A percentile compares a stretch with the other conserved stretches of the same genome.
Conservation (phyloP, 2,888 invertebrate species). For the Cynaeus angustus region DNA sequence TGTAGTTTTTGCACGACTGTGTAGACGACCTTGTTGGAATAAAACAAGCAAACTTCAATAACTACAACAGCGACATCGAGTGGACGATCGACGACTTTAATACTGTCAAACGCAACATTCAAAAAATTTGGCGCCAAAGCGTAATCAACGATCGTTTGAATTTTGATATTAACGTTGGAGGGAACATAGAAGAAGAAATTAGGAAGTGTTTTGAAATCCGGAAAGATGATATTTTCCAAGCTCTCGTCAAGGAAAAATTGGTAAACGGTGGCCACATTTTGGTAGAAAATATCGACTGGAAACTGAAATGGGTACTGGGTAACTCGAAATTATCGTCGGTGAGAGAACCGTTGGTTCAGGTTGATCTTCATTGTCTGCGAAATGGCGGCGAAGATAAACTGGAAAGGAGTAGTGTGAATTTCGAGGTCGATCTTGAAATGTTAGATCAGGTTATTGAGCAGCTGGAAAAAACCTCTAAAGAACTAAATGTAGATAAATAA, state of each 20-base stretch:
- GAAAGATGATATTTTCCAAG: constrained; percentile 64
- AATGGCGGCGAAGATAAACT: constrained; percentile 45
- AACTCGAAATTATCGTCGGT: constrained; percentile 72
- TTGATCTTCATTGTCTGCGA: constrained; percentile 69
- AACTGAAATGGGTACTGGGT: constrained; percentile 74
- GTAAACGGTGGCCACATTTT: constrained; percentile 67
- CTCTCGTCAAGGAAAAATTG: constrained; percentile 61
- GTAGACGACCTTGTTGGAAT: constrained; percentile 65
- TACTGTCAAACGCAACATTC: constrained; percentile 61
- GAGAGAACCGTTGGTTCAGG: constrained; percentile 71
- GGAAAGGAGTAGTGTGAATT: constrained; percentile 60
- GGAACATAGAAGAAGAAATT: constrained; percentile 56
- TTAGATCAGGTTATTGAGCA: constrained; percentile 63
- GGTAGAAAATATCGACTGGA: constrained; percentile 73
- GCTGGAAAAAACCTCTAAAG: constrained; percentile 53
- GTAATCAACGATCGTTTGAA: constrained; percentile 58
- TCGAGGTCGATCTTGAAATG: constrained; percentile 67
- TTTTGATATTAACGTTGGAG: constrained; percentile 55
- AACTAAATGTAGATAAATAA: constrained; percentile 9
- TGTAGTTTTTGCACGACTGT: constrained; percentile 69
- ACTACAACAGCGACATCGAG: constrained; percentile 65
- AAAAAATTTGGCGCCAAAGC: constrained; percentile 63
- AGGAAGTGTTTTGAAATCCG: constrained; percentile 65
- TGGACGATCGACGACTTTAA: constrained; percentile 66
- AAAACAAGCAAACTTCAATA: constrained; percentile 59